Percentiles rank a stretch among this genome's conserved stretches.
These are phyloP conservation scores for Ceratotherium simum DNA, from an alignment of 2,113 vertebrate species.

Conservation along the genomic window DNA sequence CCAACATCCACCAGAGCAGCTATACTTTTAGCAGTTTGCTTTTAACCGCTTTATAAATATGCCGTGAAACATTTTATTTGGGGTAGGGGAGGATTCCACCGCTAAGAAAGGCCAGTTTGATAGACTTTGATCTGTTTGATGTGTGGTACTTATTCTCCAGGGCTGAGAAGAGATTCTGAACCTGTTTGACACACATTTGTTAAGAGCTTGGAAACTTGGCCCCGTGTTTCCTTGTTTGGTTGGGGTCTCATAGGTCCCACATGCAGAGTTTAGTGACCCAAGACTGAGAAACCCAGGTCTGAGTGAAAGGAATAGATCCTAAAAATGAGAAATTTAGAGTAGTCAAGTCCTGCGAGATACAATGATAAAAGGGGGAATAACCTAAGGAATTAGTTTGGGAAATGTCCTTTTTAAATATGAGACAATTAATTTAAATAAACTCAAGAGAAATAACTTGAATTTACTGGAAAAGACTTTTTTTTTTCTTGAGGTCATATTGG, in stretches of 20 bases:
- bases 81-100: not conserved
- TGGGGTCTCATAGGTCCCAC: not conserved
- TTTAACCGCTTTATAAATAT: not conserved
- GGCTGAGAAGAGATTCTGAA: not conserved
- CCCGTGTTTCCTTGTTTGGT: not conserved
- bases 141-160: not conserved
- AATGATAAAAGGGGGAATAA: not conserved
- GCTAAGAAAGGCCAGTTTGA: not conserved
- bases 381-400: not conserved
- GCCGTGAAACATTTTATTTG: not conserved
- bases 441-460: not conserved
- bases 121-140: not conserved
- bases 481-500: too few species aligned
- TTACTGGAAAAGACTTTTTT: not conserved
- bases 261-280: not conserved
- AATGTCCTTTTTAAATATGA: not conserved
- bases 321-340: not conserved
- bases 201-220: not conserved
- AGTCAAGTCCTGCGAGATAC: too few species aligned
- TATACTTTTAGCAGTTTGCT: not conserved
- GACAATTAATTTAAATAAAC: not conserved
- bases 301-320: not conserved
- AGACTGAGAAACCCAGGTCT: not conserved
- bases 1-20: not conserved
- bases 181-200: not conserved